Evolutionary conservation across 2,888 invertebrate genomes (phyloP).

Genomic region (Sinotaia quadrata): DNA sequence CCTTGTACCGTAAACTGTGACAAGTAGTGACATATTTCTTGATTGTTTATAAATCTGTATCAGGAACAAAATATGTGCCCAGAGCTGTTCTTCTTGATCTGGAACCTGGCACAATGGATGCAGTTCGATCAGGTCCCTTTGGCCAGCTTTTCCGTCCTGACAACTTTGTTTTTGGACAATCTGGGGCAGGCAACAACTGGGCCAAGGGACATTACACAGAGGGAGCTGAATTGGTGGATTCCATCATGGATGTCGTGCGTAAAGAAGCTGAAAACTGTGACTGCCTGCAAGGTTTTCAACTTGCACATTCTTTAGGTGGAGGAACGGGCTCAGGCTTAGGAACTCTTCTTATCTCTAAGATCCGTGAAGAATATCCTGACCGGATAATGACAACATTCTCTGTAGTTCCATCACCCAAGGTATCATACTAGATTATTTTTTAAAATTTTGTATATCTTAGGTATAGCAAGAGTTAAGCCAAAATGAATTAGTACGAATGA

Average conservation of each 20-base stretch:
- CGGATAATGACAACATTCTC: slow-evolving; percentile 96
- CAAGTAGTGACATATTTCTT: too few species aligned
- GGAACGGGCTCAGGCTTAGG: slow-evolving; percentile 93
- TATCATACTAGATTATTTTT: too few species aligned
- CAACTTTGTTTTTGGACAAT: slow-evolving; percentile 86
- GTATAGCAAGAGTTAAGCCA: too few species aligned
- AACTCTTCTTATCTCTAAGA: slow-evolving; percentile 92
- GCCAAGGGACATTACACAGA: slow-evolving; percentile 66
- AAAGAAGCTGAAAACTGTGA: slow-evolving; percentile 70
- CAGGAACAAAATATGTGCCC: slow-evolving; percentile 90
- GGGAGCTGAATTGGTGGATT: slow-evolving; percentile 70
- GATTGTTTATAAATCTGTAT: too few species aligned
- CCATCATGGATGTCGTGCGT: slow-evolving; percentile 68
- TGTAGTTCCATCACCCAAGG: slow-evolving; percentile 89
- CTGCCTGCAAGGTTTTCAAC: slow-evolving; percentile 70
- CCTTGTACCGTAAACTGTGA: too few species aligned
- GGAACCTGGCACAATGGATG: slow-evolving; percentile 98
- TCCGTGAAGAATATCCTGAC: slow-evolving; percentile 93
- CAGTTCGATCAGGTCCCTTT: slow-evolving; percentile 93
- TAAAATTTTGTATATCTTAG: too few species aligned
- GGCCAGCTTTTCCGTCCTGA: slow-evolving; percentile 96
- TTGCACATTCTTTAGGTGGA: slow-evolving; percentile 82
- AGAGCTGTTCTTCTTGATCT: slow-evolving; percentile 93
- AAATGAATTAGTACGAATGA: too few species aligned
- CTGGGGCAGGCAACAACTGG: slow-evolving; percentile 47